Evolutionary conservation across 2,797 vertebrate genomes (phyloP).

Genomic region (Cuniculus paca): DNA sequence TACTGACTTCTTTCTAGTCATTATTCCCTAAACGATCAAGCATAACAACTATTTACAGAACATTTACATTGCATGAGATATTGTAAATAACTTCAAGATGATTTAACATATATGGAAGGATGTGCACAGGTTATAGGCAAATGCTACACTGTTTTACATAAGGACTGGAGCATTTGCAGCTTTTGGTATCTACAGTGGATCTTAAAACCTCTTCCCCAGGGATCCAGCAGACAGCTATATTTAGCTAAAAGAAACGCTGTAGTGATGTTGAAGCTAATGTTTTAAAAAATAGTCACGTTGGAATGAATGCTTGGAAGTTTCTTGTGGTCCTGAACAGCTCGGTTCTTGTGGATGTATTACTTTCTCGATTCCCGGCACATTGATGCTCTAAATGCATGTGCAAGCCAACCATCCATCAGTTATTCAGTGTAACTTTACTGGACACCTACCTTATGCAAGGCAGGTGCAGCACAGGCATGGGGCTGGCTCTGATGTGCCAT

Average conservation of each 20-base stretch:
- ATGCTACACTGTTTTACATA: neutral
- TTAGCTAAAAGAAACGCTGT: slow-evolving; percentile 5
- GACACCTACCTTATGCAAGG: neutral
- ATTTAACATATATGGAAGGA: neutral
- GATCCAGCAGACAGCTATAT: neutral
- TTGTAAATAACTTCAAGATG: neutral
- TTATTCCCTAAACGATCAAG: neutral
- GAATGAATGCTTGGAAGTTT: neutral
- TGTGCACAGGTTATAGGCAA: neutral
- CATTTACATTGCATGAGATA: neutral
- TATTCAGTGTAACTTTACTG: neutral
- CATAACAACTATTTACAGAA: neutral
- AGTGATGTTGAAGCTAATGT: neutral
- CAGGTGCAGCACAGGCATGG: neutral
- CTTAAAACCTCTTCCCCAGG: no score
- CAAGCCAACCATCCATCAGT: neutral
- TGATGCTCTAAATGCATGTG: neutral
- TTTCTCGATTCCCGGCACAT: slow-evolving; percentile 9
- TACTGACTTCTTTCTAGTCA: neutral
- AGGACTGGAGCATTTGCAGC: neutral
- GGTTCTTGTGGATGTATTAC: neutral
- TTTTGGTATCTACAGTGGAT: neutral
- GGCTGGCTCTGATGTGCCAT: neutral
- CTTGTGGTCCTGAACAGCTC: neutral
- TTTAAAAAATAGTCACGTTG: neutral